Base-by-base conservation (phyloP, 2,888 invertebrate species). In the Agrilus mali region DNA sequence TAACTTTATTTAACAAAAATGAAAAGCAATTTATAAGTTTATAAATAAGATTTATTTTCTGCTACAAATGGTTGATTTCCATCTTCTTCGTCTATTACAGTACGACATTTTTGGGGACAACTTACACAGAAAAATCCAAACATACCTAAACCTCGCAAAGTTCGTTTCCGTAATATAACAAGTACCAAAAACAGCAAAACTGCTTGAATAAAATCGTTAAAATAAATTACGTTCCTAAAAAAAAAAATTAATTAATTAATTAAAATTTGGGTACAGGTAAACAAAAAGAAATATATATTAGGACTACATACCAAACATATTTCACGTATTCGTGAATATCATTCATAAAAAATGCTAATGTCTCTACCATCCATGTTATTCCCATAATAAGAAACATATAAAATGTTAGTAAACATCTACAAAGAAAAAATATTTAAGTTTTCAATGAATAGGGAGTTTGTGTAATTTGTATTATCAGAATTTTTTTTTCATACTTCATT, bases 111-210 rank as follows among this genome's bases (percentile, higher is more conserved):
- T 48, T 61, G 59, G 4, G 68, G 68, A 37, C 64, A 62, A 3
- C 42, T 51, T 10, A 63, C 55, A 6, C 66, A 65, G 41, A 55
- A 63, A 2, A 64, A 60, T 37, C 46, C 55, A 43, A 56, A 60
- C 16, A 59, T 44, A n/a, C 36, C 41, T 10, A 49, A 58, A 1
- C 62, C 62, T 63, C 58, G 75, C 44, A 57, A 71, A 59, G 62
- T 77, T 65, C 54, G 73, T 59, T 63, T 74, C 55, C 55, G 68
- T 58, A 50, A 72, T 56, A 54, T 66, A 7, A 67, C 63, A 37
- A 67, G 49, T 7, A 69, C 47, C 10, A 67, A 42, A 52, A 70
- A 70, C 50, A 69, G 63, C 45, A 66, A 57, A 36, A 72, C 48
- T 38, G 67, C 69, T 54, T 72, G 64, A 33, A 70, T 55, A 46